A percentile compares a stretch with the other conserved stretches of the same genome.
Conservation (phyloP, 2,888 invertebrate species). For the Ormyrus nitidulus region DNA sequence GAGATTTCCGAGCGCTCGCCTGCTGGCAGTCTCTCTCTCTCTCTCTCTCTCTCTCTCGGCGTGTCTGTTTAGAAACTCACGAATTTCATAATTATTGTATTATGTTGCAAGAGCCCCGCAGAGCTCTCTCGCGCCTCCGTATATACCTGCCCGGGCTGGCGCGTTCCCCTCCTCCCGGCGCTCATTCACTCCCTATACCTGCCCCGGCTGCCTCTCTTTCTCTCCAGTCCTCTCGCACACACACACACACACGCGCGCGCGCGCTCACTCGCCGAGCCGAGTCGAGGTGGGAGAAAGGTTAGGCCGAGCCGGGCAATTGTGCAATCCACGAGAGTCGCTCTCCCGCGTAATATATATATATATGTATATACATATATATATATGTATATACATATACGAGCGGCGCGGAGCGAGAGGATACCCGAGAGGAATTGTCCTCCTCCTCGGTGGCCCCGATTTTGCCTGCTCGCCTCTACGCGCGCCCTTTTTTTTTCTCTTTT, state of each 20-base stretch:
- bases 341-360: conserved; percentile 23
- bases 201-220: conserved; percentile 16
- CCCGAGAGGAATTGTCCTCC: conserved; percentile 21
- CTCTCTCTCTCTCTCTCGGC: conserved; percentile 19
- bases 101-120: conserved; percentile 69
- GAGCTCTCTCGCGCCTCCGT: conserved; percentile 39
- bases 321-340: conserved; percentile 63
- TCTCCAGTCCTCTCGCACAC: conserved; percentile 22
- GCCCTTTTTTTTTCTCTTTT: not conserved
- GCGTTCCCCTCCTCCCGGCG: conserved; percentile 26
- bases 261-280: not conserved
- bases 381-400: not conserved
- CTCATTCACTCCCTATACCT: conserved; percentile 34
- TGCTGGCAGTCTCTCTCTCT: conserved; percentile 4
- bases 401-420: not conserved
- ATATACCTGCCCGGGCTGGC: conserved; percentile 9
- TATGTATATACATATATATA: not conserved
- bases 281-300: conserved; percentile 69
- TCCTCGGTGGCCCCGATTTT: not conserved
- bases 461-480: conserved; percentile 1
- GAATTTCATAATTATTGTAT: conserved; percentile 75
- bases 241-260: no score
- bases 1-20: not conserved
- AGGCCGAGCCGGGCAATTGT: conserved; percentile 71
- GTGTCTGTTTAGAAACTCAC: conserved; percentile 72